Evolutionary conservation across 2,113 vertebrate species (phyloP), one percentile per base, ranked within the genome.

Genomic region (Polyodon spathula): DNA sequence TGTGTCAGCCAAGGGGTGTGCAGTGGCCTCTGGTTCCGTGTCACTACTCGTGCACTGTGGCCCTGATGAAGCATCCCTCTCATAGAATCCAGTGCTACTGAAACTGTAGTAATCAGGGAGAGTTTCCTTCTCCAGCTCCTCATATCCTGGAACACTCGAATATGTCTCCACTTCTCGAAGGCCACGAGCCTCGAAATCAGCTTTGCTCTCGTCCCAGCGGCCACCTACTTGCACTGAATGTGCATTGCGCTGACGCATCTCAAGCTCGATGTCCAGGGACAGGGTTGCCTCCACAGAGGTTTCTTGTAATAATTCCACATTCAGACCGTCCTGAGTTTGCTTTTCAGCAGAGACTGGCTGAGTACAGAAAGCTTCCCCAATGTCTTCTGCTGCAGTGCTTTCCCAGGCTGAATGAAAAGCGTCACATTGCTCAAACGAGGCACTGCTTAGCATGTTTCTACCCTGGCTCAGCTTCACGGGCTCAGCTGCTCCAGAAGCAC

Each of bases 241-340:
- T 17, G 10, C 27, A 6, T 14, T n/a, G 6, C 9, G 7, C 37
- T 17, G 4, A 6, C 42, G 60, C 42, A 42, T 56, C 8, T 78
- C 62, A 27, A 69, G 67, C 56, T 73, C 73, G 59, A 53, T 1
- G 14, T 80, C 76, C 52, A 76, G 48, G 10, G 63, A 71, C 43
- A 66, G 60, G 56, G 42, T 75, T 0, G 65, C 60, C 56, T 68
- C 53, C 2, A 41, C 16, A 1, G 37, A 40, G 8, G 60, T 14
- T n/a, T 50, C 48, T n/a, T 50, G 38, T 37, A 75, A 66, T 17
- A 40, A 52, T 40, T 37, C 56, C 10, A 55, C 39, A 50, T 37
- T n/a, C 6, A 37, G 4, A 27, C 51, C 14, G 15, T 46, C 12
- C 3, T 27, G 27, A 27, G 27, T 27, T 27, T 27, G 27, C 27